phyloP scores from a whole-genome alignment of 2,113 vertebrate species.

The Puffinus mauretanicus region DNA sequence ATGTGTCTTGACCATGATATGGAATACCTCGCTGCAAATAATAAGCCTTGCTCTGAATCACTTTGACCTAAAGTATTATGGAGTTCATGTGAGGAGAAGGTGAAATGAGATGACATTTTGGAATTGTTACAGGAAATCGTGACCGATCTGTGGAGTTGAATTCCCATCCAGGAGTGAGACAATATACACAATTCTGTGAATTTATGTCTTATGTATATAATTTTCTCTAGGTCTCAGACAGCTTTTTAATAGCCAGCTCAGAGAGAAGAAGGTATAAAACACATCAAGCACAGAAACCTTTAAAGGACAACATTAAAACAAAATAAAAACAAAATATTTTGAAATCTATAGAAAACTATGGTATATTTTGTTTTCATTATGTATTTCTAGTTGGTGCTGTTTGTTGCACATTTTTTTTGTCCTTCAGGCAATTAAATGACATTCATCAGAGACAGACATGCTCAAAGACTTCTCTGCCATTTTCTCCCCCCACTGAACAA shows the following conservation, averaged over 20 bases:
- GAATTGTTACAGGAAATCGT: neutral
- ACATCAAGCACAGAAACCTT: neutral
- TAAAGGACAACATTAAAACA: neutral
- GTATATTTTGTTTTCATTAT: neutral
- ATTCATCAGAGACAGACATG: neutral
- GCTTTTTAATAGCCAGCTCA: neutral
- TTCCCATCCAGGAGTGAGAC: neutral
- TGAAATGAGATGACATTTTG: neutral
- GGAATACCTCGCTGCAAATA: neutral
- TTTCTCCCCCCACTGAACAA: neutral
- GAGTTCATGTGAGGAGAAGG: neutral
- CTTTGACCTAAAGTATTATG: neutral
- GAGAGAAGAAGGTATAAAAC: neutral
- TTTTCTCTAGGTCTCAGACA: neutral
- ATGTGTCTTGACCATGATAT: neutral
- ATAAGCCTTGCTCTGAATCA: neutral
- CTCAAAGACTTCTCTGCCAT: neutral
- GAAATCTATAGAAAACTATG: neutral
- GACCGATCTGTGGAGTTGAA: neutral
- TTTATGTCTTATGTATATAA: neutral
- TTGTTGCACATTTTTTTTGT: neutral
- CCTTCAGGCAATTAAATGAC: neutral
- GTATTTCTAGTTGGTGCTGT: neutral
- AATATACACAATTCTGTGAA: neutral
- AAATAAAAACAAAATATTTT: neutral